Percentiles rank a stretch among this genome's conserved stretches.
Evolutionary conservation across 2,888 invertebrate genomes (phyloP).

Genomic region (Tryphoninae sp.): DNA sequence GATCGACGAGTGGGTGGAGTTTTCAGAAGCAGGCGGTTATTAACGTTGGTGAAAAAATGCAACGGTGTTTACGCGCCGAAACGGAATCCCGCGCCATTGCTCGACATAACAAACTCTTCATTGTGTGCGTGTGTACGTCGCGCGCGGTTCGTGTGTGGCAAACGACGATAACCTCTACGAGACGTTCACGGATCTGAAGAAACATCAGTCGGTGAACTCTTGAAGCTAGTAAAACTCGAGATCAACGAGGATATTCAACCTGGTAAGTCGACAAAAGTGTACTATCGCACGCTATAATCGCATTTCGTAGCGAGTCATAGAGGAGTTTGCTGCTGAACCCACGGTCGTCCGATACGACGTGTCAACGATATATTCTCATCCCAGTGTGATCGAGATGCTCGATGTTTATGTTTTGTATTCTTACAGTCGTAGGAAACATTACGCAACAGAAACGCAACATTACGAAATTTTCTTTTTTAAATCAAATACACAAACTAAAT

Average conservation of each 20-base stretch:
- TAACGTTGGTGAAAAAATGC: not conserved
- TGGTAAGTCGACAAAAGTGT: not conserved
- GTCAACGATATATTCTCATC: not conserved
- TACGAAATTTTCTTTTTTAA: not conserved
- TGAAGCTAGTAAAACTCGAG: not conserved
- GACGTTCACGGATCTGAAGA: constrained; percentile 6
- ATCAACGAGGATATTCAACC: not conserved
- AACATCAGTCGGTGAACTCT: constrained; percentile 10
- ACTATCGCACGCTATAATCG: not conserved
- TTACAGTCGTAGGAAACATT: not conserved
- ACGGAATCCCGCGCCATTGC: not conserved
- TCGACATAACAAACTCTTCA: not conserved
- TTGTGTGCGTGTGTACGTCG: not conserved
- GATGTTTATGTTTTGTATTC: not conserved
- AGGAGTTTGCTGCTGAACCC: not conserved
- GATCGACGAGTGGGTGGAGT: not conserved
- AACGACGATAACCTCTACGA: constrained; percentile 1
- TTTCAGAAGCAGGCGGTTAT: not conserved
- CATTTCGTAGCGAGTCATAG: not conserved
- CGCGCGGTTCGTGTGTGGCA: not conserved
- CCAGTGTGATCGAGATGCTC: not conserved
- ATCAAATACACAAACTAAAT: not conserved
- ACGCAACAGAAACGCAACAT: not conserved
- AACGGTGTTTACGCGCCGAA: not conserved
- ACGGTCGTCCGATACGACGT: not conserved